Percentiles rank a stretch among this genome's conserved stretches.
These are phyloP conservation scores for Pachliopta kotzebuea DNA, from an alignment of 2,888 invertebrate genomes.

Conservation along the genomic window DNA sequence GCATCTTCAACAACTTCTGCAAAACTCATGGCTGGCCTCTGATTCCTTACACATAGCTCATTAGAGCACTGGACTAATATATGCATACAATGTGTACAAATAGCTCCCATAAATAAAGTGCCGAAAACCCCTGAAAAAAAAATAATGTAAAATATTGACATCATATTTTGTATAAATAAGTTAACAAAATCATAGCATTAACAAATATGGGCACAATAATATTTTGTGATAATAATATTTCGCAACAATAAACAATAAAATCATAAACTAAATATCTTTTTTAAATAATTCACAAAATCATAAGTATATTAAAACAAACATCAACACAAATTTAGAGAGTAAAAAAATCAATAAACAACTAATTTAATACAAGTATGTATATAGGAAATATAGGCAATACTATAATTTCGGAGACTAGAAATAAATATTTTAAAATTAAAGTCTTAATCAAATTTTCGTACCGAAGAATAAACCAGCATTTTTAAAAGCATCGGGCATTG, in stretches of 20 bases:
- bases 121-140: slow-evolving; percentile 85
- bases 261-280: too few relatives aligned
- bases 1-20: slow-evolving; percentile 89
- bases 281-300: too few relatives aligned
- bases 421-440: slow-evolving; percentile 2
- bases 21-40: slow-evolving; percentile 87
- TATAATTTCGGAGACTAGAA: neutral
- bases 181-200: neutral
- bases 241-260: too few relatives aligned
- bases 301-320: too few relatives aligned
- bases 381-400: too few relatives aligned
- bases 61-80: slow-evolving; percentile 88
- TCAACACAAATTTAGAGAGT: too few relatives aligned
- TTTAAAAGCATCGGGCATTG: slow-evolving; percentile 97
- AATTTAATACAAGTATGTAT: too few relatives aligned
- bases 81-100: slow-evolving; percentile 97
- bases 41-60: slow-evolving; percentile 85
- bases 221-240: too few relatives aligned
- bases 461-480: slow-evolving; percentile 94
- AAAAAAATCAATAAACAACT: too few relatives aligned
- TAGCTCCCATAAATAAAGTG: slow-evolving; percentile 89
- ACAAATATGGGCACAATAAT: too few relatives aligned
- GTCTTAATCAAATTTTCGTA: slow-evolving; percentile 38
- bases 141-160: slow-evolving; percentile 3
- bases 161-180: neutral